Base-by-base conservation (phyloP, 2,888 invertebrate genomes). In the Polydrusus pterygomalis region DNA sequence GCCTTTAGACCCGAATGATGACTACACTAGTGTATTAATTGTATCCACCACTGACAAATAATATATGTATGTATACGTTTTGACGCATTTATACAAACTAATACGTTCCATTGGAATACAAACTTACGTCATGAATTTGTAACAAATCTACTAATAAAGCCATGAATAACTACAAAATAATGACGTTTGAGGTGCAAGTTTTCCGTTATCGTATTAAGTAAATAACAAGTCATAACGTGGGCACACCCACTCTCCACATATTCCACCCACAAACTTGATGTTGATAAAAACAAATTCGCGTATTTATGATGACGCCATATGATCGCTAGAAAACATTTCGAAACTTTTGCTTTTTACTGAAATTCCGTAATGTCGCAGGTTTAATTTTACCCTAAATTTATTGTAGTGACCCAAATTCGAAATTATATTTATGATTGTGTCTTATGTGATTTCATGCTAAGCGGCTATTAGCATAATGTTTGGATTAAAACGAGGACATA, bases 261-360 rank as follows among this genome's bases (percentile, higher is more conserved):
- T 8, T 10, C 15, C 38, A 17, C 58, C 58, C 58, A 60, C 58
- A 30, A 60, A 60, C 17, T 60, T 11, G 10, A 2, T 60, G 58
- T 60, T 60, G 17, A 60, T 38, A 17, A 38, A 60, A 60, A 60
- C 58, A 38, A 60, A 60, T 60, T 60, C 58, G 38, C 58, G 38
- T 38, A 38, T 60, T 38, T 60, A 17, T 47, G 2, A 60, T 60
- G 58, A 60, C 58, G 58, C 15, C 11, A 60, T 17, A 60, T n/a
- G n/a, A n/a, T n/a, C n/a, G n/a, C n/a, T n/a, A n/a, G n/a, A n/a
- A n/a, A n/a, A n/a, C n/a, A 38, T 38, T n/a, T 60, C 17, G 38
- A 38, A 60, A 60, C 18, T 60, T 18, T 60, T 38, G 58, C 58
- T 60, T 60, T 60, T 38, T 60, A 60, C 17, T 7, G n/a, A 60